phyloP scores from a whole-genome alignment of 2,797 vertebrate species.

The Lates japonicus region DNA sequence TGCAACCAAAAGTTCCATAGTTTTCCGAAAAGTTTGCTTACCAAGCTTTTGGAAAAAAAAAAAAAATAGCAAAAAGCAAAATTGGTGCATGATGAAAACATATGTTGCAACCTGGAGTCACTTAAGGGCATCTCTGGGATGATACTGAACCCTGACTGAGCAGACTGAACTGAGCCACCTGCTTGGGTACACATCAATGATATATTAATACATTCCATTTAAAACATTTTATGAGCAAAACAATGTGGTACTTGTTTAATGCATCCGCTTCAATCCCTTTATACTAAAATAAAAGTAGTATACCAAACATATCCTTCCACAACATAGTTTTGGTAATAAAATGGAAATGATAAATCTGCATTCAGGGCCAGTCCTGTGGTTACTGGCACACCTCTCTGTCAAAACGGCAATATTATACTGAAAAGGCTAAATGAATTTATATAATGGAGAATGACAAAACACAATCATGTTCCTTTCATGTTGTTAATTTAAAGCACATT shows the following conservation, averaged over 20 bases:
- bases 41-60: not conserved
- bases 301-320: too few relatives aligned
- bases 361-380: not conserved
- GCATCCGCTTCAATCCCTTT: not conserved
- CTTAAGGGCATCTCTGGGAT: not conserved
- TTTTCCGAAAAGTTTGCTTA: constrained; percentile 1
- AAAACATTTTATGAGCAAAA: not conserved
- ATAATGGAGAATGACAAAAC: constrained; percentile 4
- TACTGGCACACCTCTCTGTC: not conserved
- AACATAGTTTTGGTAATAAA: too few relatives aligned
- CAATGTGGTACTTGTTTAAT: not conserved
- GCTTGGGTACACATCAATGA: not conserved
- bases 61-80: not conserved
- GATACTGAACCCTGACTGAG: not conserved
- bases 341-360: not conserved
- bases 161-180: not conserved
- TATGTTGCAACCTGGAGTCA: constrained; percentile 12
- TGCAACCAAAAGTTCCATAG: not conserved
- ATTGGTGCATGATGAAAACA: constrained; percentile 21
- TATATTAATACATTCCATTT: not conserved
- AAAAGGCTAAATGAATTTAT: constrained; percentile 13
- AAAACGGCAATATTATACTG: constrained; percentile 8
- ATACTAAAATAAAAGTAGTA: too few relatives aligned
- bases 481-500: constrained; percentile 8
- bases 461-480: not conserved